Evolutionary conservation across 2,113 vertebrate genomes (phyloP).

Genomic region (Boleophthalmus pectinirostris): DNA sequence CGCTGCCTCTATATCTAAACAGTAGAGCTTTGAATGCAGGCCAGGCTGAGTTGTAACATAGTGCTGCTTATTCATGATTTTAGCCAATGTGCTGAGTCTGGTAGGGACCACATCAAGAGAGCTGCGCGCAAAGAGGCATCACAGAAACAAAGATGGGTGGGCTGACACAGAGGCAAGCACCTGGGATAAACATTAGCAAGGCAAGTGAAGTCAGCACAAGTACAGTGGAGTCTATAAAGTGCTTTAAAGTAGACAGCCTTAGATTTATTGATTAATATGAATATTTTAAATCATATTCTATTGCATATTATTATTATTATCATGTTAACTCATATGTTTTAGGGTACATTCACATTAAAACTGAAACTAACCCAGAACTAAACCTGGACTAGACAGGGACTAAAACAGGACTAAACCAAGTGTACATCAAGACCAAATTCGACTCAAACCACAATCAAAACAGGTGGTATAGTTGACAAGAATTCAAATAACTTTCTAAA

Average conservation of each 20-base stretch:
- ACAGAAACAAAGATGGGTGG: slow-evolving; percentile 1
- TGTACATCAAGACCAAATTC: neutral
- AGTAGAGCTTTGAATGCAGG: slow-evolving; percentile 22
- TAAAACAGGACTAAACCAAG: neutral
- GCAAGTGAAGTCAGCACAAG: neutral
- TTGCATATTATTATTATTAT: too few relatives aligned
- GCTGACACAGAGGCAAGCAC: neutral
- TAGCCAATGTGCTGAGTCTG: neutral
- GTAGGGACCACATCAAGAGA: neutral
- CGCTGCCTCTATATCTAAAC: slow-evolving; percentile 30
- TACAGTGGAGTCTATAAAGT: neutral
- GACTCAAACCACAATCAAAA: too few relatives aligned
- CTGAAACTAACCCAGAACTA: too few relatives aligned
- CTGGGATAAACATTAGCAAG: slow-evolving; percentile 3
- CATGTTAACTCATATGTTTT: too few relatives aligned
- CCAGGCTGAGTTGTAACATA: slow-evolving; percentile 1
- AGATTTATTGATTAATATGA: too few relatives aligned
- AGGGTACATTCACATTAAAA: too few relatives aligned
- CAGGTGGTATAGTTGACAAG: too few relatives aligned
- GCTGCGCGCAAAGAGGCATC: neutral
- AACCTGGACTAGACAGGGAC: too few relatives aligned
- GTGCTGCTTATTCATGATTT: slow-evolving; percentile 18
- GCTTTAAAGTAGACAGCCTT: neutral
- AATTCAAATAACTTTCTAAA: too few relatives aligned
- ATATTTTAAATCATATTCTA: too few relatives aligned